A percentile compares a stretch with the other conserved stretches of the same genome.
phyloP scores from a whole-genome alignment of 2,113 vertebrate species.

The Progne subis region DNA sequence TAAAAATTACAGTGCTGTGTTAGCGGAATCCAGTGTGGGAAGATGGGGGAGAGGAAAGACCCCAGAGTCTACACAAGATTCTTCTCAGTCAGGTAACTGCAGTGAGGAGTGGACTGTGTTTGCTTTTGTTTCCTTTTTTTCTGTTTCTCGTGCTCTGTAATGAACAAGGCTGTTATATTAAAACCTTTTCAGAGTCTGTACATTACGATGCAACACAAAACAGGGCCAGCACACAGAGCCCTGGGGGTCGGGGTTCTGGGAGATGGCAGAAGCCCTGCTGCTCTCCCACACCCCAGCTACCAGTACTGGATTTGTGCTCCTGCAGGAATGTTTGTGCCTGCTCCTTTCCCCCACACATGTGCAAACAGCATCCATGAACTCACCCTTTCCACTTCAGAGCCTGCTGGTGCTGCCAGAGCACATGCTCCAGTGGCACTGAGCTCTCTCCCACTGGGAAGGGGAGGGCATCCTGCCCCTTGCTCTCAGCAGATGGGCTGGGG shows the following conservation, averaged over 20 bases:
- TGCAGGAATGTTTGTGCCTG: fast-evolving
- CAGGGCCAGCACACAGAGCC: fast-evolving
- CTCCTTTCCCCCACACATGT: neutral
- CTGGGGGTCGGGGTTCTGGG: fast-evolving
- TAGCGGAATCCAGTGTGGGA: fast-evolving
- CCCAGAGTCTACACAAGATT: neutral
- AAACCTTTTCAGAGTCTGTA: neutral
- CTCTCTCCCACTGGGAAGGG: fast-evolving
- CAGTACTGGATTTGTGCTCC: neutral
- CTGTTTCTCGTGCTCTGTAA: neutral
- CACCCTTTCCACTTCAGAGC: fast-evolving
- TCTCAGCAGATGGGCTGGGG: neutral
- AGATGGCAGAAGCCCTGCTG: neutral
- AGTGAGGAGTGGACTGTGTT: neutral
- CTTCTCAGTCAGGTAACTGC: neutral
- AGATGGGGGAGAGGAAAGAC: neutral
- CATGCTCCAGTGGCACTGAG: fast-evolving
- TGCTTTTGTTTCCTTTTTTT: neutral
- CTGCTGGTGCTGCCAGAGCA: fast-evolving
- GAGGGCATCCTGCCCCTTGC: neutral
- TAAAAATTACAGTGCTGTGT: neutral
- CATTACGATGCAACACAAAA: neutral
- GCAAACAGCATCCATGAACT: neutral
- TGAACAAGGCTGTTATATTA: neutral
- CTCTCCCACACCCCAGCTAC: neutral